These are phyloP conservation scores for Tauraco erythrolophus DNA, from an alignment of 2,113 vertebrate species.

Conservation along the genomic window DNA sequence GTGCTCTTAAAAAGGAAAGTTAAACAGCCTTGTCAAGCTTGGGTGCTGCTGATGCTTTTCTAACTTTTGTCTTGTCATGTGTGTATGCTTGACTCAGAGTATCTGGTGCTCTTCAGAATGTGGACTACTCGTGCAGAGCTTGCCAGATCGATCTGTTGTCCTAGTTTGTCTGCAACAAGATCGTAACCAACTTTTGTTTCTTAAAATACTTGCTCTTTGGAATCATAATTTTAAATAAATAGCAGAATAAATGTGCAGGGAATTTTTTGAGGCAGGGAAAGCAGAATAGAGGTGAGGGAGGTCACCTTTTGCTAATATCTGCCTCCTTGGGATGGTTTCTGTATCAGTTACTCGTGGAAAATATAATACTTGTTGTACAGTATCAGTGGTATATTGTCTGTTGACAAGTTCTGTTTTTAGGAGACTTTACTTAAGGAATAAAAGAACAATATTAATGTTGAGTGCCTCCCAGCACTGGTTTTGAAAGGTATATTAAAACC, in stretches of 20 bases:
- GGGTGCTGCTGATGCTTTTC: neutral
- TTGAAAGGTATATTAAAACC: neutral
- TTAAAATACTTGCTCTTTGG: neutral
- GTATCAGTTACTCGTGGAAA: neutral
- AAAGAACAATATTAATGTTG: neutral
- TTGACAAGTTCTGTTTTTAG: neutral
- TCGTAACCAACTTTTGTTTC: neutral
- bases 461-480: neutral
- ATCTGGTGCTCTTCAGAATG: neutral
- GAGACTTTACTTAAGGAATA: neutral
- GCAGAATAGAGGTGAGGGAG: neutral
- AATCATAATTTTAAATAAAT: neutral
- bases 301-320: neutral
- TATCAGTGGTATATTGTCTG: neutral
- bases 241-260: neutral
- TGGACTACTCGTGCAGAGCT: neutral
- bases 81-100: neutral
- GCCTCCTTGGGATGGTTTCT: neutral
- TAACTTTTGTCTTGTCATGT: neutral
- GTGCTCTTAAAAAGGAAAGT: neutral
- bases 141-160: neutral
- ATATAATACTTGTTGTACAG: neutral
- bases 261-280: neutral
- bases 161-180: neutral
- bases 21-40: neutral